These are phyloP conservation scores for Egretta garzetta DNA, from an alignment of 2,113 vertebrate genomes.

Conservation along the genomic window DNA sequence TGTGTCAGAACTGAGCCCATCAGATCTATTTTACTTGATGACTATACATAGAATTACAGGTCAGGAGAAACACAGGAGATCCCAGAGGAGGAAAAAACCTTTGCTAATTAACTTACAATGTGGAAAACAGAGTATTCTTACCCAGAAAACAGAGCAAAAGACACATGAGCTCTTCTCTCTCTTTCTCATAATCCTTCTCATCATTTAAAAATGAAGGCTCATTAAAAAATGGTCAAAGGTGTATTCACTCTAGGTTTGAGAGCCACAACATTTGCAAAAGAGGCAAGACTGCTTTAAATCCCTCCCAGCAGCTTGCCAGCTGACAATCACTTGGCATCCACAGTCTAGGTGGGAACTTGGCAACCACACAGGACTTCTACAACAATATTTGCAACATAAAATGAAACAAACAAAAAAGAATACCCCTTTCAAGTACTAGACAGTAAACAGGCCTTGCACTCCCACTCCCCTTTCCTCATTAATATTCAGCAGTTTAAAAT, in stretches of 20 bases:
- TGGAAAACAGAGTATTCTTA: neutral
- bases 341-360: conserved; percentile 47
- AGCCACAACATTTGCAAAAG: neutral
- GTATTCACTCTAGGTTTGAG: neutral
- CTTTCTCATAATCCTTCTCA: neutral
- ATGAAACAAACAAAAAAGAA: conserved; percentile 12
- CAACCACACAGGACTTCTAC: conserved; percentile 74
- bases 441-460: conserved; percentile 56
- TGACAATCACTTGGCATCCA: conserved; percentile 79
- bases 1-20: conserved; percentile 50
- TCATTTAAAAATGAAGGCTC: neutral
- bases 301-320: conserved; percentile 53
- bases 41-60: conserved; percentile 55
- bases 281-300: conserved; percentile 33
- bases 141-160: neutral
- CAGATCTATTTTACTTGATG: conserved; percentile 48
- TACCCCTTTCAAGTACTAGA: conserved; percentile 51
- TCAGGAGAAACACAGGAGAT: conserved; percentile 32
- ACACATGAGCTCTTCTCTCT: neutral
- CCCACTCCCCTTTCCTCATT: conserved; percentile 56
- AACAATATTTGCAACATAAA: conserved; percentile 69
- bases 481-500: conserved; percentile 76
- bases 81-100: neutral
- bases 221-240: conserved; percentile 12
- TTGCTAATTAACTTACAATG: conserved; percentile 16